Evolutionary conservation across 2,797 vertebrate genomes (phyloP), one percentile per base, ranked within the genome.

Genomic region (Chiloscyllium punctatum): DNA sequence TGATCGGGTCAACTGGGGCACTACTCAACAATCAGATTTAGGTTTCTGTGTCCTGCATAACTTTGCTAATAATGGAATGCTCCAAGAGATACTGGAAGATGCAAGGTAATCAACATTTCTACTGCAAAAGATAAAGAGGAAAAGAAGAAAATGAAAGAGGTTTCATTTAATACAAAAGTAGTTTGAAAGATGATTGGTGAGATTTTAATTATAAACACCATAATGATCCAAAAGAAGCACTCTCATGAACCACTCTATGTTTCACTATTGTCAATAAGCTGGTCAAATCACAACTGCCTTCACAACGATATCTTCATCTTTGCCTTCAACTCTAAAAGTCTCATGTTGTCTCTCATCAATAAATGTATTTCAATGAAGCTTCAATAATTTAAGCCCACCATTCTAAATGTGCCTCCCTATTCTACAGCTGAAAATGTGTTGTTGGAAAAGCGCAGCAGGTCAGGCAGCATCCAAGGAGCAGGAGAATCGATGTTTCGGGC

Each of bases 331-430:
- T 68, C 95, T 96, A 91, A 95, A 94, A 95, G 96, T 96, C 53
- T 96, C 84, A 37, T 95, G 48, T 88, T 94, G 3, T 96, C 96
- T 48, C 96, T 42, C 95, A 96, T 82, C 96, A 96, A 96, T 30
- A 79, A n/a, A n/a, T 71, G 96, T 96, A 96, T 95, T 27, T 95
- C 94, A 95, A 96, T 23, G 71, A 94, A 96, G 96, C 77, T 79
- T 96, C 96, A 96, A 95, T 96, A 96, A 96, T 96, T 94, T 94
- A 37, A 37, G 95, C 84, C 42, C 37, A 42, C 79, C 79, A 82
- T 82, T 82, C 37, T 16, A 42, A 23, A 82, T 42, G 37, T 82
- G 79, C 82, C 16, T 82, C 79, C 37, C 37, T 57, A 57, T 57
- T 9, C 57, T 21, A n/a, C 16, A 82, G 16, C 79, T n/a, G n/a